Percentiles rank a stretch among this genome's conserved stretches.
These are phyloP conservation scores for Chironomus riparius DNA, from an alignment of 2,888 invertebrate species.

Conservation along the genomic window DNA sequence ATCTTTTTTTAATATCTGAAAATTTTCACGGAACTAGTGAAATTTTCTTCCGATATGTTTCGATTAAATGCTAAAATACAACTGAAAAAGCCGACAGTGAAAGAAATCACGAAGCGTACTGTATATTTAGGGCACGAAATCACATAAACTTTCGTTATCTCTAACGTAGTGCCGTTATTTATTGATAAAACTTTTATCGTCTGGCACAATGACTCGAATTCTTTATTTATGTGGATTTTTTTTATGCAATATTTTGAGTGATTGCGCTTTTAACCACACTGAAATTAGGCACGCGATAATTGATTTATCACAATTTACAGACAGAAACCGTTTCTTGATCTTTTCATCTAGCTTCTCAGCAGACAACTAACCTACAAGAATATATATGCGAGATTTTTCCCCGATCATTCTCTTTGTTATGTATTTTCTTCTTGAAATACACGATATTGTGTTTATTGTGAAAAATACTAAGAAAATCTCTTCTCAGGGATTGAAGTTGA, in stretches of 20 bases:
- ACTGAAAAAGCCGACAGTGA: neutral
- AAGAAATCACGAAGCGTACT: neutral
- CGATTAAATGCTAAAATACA: neutral
- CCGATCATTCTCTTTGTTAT: neutral
- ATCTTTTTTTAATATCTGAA: neutral
- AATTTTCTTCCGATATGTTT: neutral
- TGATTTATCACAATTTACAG: neutral
- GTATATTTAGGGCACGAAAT: conserved; percentile 4
- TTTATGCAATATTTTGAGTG: too few relatives aligned
- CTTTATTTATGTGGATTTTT: neutral
- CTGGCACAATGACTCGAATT: neutral
- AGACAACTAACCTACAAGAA: neutral
- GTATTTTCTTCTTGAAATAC: neutral
- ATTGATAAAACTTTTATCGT: conserved; percentile 3
- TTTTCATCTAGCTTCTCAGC: neutral
- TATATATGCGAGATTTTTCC: neutral
- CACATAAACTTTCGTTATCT: neutral
- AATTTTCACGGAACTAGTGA: neutral
- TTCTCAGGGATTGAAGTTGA: too few relatives aligned
- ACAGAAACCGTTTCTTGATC: neutral
- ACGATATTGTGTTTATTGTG: too few relatives aligned
- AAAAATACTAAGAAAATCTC: too few relatives aligned
- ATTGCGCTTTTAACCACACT: too few relatives aligned
- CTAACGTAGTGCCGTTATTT: neutral
- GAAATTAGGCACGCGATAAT: neutral